Conservation (phyloP, 2,888 invertebrate species). For the Drosophila atroscutellata region DNA sequence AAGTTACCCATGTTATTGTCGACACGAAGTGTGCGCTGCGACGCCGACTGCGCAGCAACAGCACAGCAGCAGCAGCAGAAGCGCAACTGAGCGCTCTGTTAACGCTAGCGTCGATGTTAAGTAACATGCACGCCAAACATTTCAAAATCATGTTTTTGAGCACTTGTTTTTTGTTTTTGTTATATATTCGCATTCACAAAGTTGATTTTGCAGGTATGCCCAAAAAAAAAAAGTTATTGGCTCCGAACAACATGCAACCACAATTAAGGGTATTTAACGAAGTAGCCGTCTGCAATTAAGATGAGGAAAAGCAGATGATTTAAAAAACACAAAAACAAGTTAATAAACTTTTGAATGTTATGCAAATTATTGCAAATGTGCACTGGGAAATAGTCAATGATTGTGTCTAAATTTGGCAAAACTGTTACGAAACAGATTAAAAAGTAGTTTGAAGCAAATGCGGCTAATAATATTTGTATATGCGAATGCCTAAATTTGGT, state of each 20-base stretch:
- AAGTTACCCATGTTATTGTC: constrained; percentile 39
- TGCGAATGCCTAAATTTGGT: not conserved
- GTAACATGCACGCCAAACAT: constrained; percentile 26
- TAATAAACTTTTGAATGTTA: constrained; percentile 12
- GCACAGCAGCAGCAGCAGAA: constrained; percentile 13
- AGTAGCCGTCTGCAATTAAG: constrained; percentile 24
- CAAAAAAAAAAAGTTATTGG: constrained; percentile 16
- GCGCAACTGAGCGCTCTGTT: constrained; percentile 20
- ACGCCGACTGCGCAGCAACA: constrained; percentile 39
- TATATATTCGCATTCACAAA: constrained; percentile 23
- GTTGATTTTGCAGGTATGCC: constrained; percentile 39
- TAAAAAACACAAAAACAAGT: constrained; percentile 5
- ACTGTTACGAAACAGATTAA: not conserved
- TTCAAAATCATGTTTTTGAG: constrained; percentile 19
- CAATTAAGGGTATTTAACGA: constrained; percentile 35
- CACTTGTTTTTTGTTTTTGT: constrained; percentile 17
- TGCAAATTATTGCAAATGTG: constrained; percentile 24
- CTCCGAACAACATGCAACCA: constrained; percentile 47
- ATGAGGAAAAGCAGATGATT: constrained; percentile 48
- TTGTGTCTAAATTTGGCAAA: not conserved
- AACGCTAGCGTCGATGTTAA: constrained; percentile 15
- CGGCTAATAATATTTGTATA: not conserved
- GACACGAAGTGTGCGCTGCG: constrained; percentile 50
- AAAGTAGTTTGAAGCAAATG: not conserved
- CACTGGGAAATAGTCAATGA: constrained; percentile 13